These are phyloP conservation scores for Catostylus mosaicus DNA, from an alignment of 30 jellyfish, hydroid and myxozoan species.

Conservation along the genomic window DNA sequence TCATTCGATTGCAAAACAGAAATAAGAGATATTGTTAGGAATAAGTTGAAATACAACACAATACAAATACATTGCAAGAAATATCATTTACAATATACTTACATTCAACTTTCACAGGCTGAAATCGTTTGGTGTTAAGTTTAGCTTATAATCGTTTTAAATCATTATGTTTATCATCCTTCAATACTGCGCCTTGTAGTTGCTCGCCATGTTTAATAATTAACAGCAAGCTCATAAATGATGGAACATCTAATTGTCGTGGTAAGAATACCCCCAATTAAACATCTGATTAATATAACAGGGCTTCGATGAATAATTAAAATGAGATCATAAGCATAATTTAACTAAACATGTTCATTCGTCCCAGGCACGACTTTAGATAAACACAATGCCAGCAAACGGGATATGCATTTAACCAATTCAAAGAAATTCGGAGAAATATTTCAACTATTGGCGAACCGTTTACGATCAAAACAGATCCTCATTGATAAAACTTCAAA, in stretches of 20 bases:
- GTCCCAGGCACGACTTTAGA: not conserved
- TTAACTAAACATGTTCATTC: not conserved
- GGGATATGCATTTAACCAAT: not conserved
- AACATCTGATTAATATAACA: not conserved
- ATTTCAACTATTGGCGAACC: not conserved
- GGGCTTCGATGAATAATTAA: constrained; percentile 4
- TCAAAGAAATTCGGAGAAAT: not conserved
- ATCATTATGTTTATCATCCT: no score
- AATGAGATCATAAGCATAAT: not conserved
- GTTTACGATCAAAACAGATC: not conserved
- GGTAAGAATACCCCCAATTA: not conserved
- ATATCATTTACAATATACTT: no score
- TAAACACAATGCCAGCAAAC: not conserved
- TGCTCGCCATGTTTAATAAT: not conserved
- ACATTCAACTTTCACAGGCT: no score
- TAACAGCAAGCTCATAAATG: not conserved
- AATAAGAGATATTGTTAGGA: no score
- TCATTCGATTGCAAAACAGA: no score
- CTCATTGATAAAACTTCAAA: not conserved
- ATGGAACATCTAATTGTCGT: not conserved
- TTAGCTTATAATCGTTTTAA: no score
- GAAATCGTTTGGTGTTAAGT: no score
- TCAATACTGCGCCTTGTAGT: not conserved
- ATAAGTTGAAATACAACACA: no score
- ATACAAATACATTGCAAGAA: no score